Conservation (phyloP, 2,888 invertebrate genomes). For the Conchocele bisecta region DNA sequence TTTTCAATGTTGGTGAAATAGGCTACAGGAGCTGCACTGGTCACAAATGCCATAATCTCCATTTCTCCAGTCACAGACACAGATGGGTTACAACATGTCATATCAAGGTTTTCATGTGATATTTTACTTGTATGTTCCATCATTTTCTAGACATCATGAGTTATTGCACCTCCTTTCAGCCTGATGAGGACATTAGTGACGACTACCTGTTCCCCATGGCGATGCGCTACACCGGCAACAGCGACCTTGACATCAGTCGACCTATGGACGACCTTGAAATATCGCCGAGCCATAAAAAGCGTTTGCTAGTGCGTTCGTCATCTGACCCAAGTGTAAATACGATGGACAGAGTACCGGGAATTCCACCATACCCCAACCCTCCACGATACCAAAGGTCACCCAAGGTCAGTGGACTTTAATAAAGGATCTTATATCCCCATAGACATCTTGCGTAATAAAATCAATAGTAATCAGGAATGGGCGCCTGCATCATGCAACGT, state of each 20-base stretch:
- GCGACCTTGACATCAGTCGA: slow-evolving; percentile 89
- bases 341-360: slow-evolving; percentile 88
- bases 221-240: slow-evolving; percentile 97
- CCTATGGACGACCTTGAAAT: slow-evolving; percentile 76
- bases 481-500: too few species aligned
- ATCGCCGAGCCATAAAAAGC: slow-evolving; percentile 70
- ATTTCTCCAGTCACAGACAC: too few species aligned
- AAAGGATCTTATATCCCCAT: too few species aligned
- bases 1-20: too few species aligned
- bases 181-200: slow-evolving; percentile 97
- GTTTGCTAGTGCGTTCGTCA: slow-evolving; percentile 89
- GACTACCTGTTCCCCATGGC: slow-evolving; percentile 99
- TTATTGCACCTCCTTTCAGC: too few species aligned
- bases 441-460: too few species aligned
- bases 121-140: not conserved
- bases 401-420: slow-evolving; percentile 49
- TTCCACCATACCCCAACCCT: slow-evolving; percentile 84
- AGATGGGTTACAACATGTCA: too few species aligned
- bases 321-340: slow-evolving; percentile 98
- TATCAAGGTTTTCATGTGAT: too few species aligned
- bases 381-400: slow-evolving; percentile 88
- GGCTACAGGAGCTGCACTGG: too few species aligned
- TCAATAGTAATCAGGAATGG: too few species aligned
- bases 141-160: too few species aligned
- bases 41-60: too few species aligned